phyloP scores from a whole-genome alignment of 2,888 invertebrate genomes.

The Linyphia triangularis region DNA sequence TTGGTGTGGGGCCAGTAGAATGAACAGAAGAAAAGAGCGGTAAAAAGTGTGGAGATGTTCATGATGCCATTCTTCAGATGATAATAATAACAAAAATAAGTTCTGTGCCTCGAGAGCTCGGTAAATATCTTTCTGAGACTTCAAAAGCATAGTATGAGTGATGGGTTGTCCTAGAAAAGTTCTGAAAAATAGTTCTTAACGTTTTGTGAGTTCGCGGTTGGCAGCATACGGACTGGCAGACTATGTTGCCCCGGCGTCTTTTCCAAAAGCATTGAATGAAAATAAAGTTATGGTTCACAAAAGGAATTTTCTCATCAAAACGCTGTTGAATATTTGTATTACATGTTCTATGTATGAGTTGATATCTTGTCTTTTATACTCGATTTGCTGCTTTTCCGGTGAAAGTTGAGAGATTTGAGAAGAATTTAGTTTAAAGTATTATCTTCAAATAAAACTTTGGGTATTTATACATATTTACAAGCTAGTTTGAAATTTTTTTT shows the following conservation, averaged over 20 bases:
- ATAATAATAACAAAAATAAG: slow-evolving; percentile 46
- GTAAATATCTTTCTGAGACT: slow-evolving; percentile 44
- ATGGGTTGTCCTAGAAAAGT: slow-evolving; percentile 28
- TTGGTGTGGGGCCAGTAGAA: slow-evolving; percentile 17
- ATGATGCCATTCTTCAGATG: slow-evolving; percentile 49
- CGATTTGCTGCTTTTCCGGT: too few species aligned
- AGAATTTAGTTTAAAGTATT: too few species aligned
- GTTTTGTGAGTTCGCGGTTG: slow-evolving; percentile 20
- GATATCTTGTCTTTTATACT: neutral
- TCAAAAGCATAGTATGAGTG: slow-evolving; percentile 39
- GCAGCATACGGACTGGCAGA: neutral
- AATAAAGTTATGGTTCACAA: slow-evolving; percentile 12
- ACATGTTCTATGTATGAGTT: neutral
- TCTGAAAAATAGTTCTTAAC: slow-evolving; percentile 24
- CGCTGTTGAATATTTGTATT: neutral
- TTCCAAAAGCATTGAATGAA: slow-evolving; percentile 13
- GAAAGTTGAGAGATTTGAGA: too few species aligned
- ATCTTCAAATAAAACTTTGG: too few species aligned
- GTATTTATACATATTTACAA: too few species aligned
- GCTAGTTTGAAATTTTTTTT: too few species aligned
- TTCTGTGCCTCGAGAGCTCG: slow-evolving; percentile 29
- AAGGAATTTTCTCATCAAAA: slow-evolving; percentile 3
- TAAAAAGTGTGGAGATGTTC: slow-evolving; percentile 5
- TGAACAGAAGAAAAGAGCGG: too few species aligned
- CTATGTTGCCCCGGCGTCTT: neutral